Evolutionary conservation across 2,888 invertebrate genomes (phyloP).

Genomic region (Nowickia ferox): DNA sequence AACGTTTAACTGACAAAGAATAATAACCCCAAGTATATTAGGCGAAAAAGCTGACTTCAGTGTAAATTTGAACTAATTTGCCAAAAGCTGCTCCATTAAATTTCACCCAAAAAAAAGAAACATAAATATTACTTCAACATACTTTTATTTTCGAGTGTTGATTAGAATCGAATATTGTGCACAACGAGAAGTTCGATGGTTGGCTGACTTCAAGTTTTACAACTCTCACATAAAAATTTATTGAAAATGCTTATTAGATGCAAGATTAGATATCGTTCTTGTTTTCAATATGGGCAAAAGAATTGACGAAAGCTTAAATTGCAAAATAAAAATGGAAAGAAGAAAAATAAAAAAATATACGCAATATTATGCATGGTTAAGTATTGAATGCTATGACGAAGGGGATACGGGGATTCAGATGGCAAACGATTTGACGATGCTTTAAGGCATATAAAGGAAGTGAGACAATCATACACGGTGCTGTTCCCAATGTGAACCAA

Average conservation of each 20-base stretch:
- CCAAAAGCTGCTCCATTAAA: neutral
- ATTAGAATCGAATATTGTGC: neutral
- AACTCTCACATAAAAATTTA: constrained; percentile 80
- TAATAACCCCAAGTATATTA: too few relatives aligned
- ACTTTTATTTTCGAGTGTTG: constrained; percentile 27
- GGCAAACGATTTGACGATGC: constrained; percentile 25
- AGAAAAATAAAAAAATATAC: constrained; percentile 50
- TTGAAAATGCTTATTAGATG: constrained; percentile 83
- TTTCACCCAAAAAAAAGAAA: neutral
- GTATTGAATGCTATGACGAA: constrained; percentile 44
- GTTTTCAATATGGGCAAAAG: constrained; percentile 60
- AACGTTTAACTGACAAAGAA: too few relatives aligned
- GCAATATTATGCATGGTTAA: constrained; percentile 65
- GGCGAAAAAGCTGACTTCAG: neutral
- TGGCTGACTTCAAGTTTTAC: constrained; percentile 79
- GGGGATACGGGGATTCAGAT: constrained; percentile 48
- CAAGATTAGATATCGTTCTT: constrained; percentile 80
- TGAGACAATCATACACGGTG: constrained; percentile 37
- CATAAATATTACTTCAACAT: neutral
- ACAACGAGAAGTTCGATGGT: constrained; percentile 15
- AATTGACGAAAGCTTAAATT: constrained; percentile 58
- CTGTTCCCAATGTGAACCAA: constrained; percentile 40
- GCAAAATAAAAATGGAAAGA: constrained; percentile 8
- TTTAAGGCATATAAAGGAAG: constrained; percentile 11
- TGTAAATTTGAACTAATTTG: neutral